Percentiles rank a stretch among this genome's conserved stretches.
Evolutionary conservation across 2,797 vertebrate genomes (phyloP).

Genomic region (Helostoma temminkii): DNA sequence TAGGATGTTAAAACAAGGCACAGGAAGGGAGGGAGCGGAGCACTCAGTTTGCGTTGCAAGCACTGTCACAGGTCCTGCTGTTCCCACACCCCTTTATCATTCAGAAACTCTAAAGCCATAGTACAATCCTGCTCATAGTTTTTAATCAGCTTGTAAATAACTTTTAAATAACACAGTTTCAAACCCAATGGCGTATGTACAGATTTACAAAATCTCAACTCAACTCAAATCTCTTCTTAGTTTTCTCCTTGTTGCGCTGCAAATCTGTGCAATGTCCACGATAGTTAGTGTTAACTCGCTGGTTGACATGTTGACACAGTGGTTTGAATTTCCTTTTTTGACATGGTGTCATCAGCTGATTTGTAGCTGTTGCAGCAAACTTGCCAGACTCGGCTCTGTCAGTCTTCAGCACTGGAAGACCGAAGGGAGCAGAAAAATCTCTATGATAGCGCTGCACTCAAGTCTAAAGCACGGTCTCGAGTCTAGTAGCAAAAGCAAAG

Average conservation of each 20-base stretch:
- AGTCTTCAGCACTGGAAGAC: conserved; percentile 55
- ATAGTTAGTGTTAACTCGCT: conserved; percentile 52
- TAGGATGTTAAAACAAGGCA: conserved; percentile 85
- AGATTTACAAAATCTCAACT: conserved; percentile 84
- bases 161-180: conserved; percentile 43
- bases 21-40: conserved; percentile 78
- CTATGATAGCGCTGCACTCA: conserved; percentile 53
- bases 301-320: conserved; percentile 65
- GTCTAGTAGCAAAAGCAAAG: conserved; percentile 74
- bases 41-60: conserved; percentile 82
- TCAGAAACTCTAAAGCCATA: conserved; percentile 67
- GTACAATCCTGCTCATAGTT: conserved; percentile 54
- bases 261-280: conserved; percentile 60
- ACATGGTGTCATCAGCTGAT: conserved; percentile 61
- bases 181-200: conserved; percentile 73
- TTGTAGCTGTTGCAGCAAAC: conserved; percentile 58
- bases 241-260: conserved; percentile 49
- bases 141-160: conserved; percentile 67
- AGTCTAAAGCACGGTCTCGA: conserved; percentile 69
- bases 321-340: conserved; percentile 60
- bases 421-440: conserved; percentile 67
- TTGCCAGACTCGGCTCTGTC: conserved; percentile 58
- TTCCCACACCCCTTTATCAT: conserved; percentile 66
- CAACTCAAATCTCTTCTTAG: too few relatives aligned
- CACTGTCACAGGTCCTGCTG: conserved; percentile 69